Percentiles rank a stretch among this genome's conserved stretches.
Conservation (phyloP, 2,888 invertebrate genomes). For the Sialis fuliginosa region DNA sequence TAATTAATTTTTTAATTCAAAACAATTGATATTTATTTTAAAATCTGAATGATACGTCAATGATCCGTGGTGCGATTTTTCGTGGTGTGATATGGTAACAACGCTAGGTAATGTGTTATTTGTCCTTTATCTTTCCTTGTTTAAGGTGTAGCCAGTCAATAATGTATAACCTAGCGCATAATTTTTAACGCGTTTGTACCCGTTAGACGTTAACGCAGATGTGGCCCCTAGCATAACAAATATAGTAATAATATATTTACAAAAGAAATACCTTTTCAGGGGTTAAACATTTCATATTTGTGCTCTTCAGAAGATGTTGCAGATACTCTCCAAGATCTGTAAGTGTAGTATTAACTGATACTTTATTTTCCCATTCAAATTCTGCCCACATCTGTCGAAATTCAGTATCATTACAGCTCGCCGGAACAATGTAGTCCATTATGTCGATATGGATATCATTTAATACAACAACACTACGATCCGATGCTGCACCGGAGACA, state of each 20-base stretch:
- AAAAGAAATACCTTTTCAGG: slow-evolving; percentile 60
- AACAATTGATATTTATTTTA: too few relatives aligned
- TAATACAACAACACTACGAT: slow-evolving; percentile 92
- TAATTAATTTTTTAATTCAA: too few relatives aligned
- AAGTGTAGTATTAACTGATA: slow-evolving; percentile 84
- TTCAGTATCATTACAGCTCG: slow-evolving; percentile 83
- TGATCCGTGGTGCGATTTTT: too few relatives aligned
- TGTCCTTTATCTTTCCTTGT: too few relatives aligned
- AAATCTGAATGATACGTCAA: too few relatives aligned
- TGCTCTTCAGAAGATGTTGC: slow-evolving; percentile 77
- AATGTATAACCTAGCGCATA: too few relatives aligned
- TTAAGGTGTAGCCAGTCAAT: too few relatives aligned
- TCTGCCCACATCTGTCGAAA: slow-evolving; percentile 99
- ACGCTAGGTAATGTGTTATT: too few relatives aligned
- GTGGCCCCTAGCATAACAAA: too few relatives aligned
- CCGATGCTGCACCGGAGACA: slow-evolving; percentile 78
- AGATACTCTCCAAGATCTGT: slow-evolving; percentile 87
- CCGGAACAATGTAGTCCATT: slow-evolving; percentile 98
- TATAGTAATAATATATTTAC: not conserved
- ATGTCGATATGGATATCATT: slow-evolving; percentile 99
- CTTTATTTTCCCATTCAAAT: slow-evolving; percentile 99
- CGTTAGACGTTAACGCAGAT: too few relatives aligned
- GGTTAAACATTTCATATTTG: slow-evolving; percentile 98
- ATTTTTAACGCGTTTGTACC: too few relatives aligned
- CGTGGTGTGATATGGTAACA: too few relatives aligned